Percentiles rank a stretch among this genome's conserved stretches.
These are phyloP conservation scores for Epirrita christyi DNA, from an alignment of 2,888 invertebrate species.

Conservation along the genomic window DNA sequence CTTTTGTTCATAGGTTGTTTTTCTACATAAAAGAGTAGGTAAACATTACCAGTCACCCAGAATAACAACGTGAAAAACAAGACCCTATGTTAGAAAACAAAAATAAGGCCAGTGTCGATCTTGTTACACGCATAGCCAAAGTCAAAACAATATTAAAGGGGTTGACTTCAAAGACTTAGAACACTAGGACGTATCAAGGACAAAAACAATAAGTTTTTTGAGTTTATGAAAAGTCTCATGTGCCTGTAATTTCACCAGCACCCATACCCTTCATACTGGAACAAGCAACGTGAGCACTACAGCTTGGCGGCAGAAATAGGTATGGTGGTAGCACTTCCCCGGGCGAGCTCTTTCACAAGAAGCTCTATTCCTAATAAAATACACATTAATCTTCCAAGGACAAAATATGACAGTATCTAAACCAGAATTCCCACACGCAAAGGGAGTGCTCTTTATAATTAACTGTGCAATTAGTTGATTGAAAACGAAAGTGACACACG, in stretches of 20 bases:
- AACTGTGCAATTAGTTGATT: constrained; percentile 57
- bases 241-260: no score
- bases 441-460: constrained; percentile 56
- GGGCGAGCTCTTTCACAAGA: no score
- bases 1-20: constrained; percentile 48
- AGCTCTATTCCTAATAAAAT: no score
- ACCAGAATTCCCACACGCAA: constrained; percentile 58
- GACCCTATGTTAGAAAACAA: constrained; percentile 38
- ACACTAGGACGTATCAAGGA: no score
- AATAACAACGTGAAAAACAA: constrained; percentile 41
- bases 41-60: constrained; percentile 33
- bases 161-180: constrained; percentile 24
- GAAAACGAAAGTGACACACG: constrained; percentile 18
- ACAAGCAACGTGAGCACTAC: no score
- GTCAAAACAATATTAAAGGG: constrained; percentile 39
- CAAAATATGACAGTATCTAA: constrained; percentile 37
- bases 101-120: constrained; percentile 44
- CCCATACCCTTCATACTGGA: no score
- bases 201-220: no score
- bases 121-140: constrained; percentile 32
- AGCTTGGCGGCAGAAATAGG: no score
- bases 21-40: constrained; percentile 46
- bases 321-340: no score
- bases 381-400: constrained; percentile 15
- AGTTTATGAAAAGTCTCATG: no score